Percentiles rank a stretch among this genome's conserved stretches.
Conservation (phyloP, 2,888 invertebrate genomes). For the Coelopa pilipes region DNA sequence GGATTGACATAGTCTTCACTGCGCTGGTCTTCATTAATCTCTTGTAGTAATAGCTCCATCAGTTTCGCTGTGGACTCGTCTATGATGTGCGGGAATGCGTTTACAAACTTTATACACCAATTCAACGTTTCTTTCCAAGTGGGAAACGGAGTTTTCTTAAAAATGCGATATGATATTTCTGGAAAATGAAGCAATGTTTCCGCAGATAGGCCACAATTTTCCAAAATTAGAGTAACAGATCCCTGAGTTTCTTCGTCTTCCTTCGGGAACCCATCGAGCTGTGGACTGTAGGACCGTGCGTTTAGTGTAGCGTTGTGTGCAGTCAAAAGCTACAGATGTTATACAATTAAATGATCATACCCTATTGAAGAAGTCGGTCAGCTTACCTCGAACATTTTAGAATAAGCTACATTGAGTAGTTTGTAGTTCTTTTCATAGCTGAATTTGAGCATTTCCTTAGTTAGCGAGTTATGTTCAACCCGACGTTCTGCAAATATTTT, state of each 20-base stretch:
- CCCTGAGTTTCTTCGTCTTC: slow-evolving; percentile 39
- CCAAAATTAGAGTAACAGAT: slow-evolving; percentile 43
- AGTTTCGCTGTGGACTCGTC: slow-evolving; percentile 46
- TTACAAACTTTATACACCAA: slow-evolving; percentile 48
- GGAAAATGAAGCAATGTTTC: slow-evolving; percentile 51
- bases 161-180: slow-evolving; percentile 47
- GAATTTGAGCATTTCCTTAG: slow-evolving; percentile 44
- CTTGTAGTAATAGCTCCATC: slow-evolving; percentile 45
- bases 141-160: slow-evolving; percentile 31
- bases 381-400: slow-evolving; percentile 48
- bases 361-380: background rate
- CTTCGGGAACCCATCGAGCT: slow-evolving; percentile 43
- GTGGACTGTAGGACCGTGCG: slow-evolving; percentile 37
- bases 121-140: slow-evolving; percentile 46
- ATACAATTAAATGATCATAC: background rate
- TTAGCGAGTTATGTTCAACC: slow-evolving; percentile 45
- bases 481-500: slow-evolving; percentile 45
- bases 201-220: slow-evolving; percentile 47
- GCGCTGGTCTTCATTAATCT: slow-evolving; percentile 47
- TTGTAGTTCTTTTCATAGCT: slow-evolving; percentile 50
- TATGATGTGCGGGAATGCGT: slow-evolving; percentile 44
- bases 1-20: slow-evolving; percentile 42
- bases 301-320: slow-evolving; percentile 45
- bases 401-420: slow-evolving; percentile 46
- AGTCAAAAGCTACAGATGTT: slow-evolving; percentile 43